Evolutionary conservation across 2,113 vertebrate genomes (phyloP).

Genomic region (Atherinomorus stipes): DNA sequence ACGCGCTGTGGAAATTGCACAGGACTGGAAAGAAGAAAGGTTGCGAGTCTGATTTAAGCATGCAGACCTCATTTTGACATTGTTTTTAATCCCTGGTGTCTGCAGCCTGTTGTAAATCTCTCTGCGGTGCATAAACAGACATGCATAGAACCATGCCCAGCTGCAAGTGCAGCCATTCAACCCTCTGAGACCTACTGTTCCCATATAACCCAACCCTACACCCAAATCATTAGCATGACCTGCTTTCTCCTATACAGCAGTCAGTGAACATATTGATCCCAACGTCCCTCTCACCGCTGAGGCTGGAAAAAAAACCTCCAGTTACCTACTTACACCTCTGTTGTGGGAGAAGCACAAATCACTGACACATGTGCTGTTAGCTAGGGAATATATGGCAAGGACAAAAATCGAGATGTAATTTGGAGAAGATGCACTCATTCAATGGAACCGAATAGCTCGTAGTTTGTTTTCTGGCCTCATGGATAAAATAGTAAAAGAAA

Average conservation of each 20-base stretch:
- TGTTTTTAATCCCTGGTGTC: conserved; percentile 73
- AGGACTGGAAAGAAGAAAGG: conserved; percentile 21
- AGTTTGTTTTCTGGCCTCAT: conserved; percentile 20
- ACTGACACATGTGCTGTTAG: conserved; percentile 23
- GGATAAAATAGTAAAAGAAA: conserved; percentile 59
- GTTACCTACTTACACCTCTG: conserved; percentile 56
- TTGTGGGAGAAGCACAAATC: conserved; percentile 46
- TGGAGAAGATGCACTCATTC: conserved; percentile 26
- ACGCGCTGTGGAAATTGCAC: conserved; percentile 12
- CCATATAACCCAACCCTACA: conserved; percentile 43
- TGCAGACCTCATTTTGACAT: conserved; percentile 61
- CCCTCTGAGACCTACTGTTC: conserved; percentile 37
- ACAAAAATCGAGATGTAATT: conserved; percentile 28
- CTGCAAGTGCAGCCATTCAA: conserved; percentile 50
- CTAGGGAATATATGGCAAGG: conserved; percentile 27
- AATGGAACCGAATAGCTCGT: conserved; percentile 4
- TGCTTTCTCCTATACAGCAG: conserved; percentile 53
- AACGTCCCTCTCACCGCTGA: conserved; percentile 47
- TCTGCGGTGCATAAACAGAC: conserved; percentile 54
- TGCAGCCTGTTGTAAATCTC: conserved; percentile 74
- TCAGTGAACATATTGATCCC: conserved; percentile 66
- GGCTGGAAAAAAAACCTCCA: conserved; percentile 35
- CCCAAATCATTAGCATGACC: conserved; percentile 61
- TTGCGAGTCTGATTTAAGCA: conserved; percentile 58
- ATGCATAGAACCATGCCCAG: conserved; percentile 52